Percentiles rank a stretch among this genome's conserved stretches.
Conservation (phyloP, 2,113 vertebrate genomes). For the Asarcornis scutulata region DNA sequence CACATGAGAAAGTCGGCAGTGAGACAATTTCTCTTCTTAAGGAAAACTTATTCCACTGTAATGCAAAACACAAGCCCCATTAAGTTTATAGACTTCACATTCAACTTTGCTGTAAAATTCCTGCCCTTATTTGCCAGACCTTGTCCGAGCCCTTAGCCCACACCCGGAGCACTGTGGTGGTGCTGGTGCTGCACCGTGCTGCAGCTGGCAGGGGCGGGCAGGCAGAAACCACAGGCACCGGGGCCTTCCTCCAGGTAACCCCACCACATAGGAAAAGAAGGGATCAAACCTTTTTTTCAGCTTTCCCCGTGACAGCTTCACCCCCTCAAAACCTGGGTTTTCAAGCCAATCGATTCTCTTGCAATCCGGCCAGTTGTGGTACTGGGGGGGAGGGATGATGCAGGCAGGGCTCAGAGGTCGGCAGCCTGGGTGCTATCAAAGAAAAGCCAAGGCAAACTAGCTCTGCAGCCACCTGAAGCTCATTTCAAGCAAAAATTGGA, state of each 20-base stretch:
- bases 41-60: constrained; percentile 40
- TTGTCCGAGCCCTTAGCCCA: not conserved
- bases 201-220: not conserved
- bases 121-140: constrained; percentile 14
- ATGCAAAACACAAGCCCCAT: constrained; percentile 28
- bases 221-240: rapidly evolving
- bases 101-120: constrained; percentile 32
- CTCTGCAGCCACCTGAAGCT: not conserved
- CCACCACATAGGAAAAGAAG: not conserved
- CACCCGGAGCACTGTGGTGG: not conserved
- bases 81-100: constrained; percentile 29
- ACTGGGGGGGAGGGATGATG: not conserved
- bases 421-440: not conserved
- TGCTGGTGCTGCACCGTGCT: not conserved
- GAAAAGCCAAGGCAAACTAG: not conserved
- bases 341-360: not conserved
- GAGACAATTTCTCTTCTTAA: constrained; percentile 22
- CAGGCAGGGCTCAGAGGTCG: not conserved
- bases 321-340: not conserved
- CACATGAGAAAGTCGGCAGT: constrained; percentile 23
- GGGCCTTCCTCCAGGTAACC: not conserved
- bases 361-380: not conserved
- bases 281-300: not conserved
- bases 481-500: not conserved
- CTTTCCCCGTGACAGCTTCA: not conserved